These are phyloP conservation scores for Corythaixoides concolor DNA, from an alignment of 2,113 vertebrate genomes.

Conservation along the genomic window DNA sequence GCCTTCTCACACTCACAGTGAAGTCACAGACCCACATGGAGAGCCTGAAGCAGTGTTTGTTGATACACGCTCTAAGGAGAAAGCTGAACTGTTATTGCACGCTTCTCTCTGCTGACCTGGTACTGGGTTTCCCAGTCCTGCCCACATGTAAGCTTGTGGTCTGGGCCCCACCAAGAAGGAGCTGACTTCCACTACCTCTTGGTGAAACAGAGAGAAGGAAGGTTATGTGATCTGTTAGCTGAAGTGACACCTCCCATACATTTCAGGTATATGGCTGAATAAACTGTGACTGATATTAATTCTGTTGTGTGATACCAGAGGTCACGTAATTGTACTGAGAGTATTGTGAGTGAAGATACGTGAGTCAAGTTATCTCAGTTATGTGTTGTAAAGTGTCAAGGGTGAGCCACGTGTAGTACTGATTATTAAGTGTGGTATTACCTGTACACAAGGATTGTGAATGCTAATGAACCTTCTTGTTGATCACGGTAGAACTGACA, in stretches of 20 bases:
- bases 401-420: accelerated
- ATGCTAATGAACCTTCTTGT: neutral
- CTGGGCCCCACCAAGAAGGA: neutral
- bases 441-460: neutral
- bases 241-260: neutral
- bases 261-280: neutral
- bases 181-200: neutral
- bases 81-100: neutral
- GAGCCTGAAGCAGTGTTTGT: neutral
- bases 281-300: neutral
- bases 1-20: neutral
- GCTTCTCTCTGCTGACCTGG: neutral
- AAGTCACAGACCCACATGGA: neutral
- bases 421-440: neutral
- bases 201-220: neutral
- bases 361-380: neutral
- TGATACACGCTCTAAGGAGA: neutral
- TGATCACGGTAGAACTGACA: neutral
- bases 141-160: neutral
- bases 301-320: neutral
- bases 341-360: neutral
- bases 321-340: neutral
- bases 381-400: neutral
- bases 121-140: neutral
- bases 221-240: neutral